Conservation (phyloP, 2,113 vertebrate species). For the Ptyas mucosa region DNA sequence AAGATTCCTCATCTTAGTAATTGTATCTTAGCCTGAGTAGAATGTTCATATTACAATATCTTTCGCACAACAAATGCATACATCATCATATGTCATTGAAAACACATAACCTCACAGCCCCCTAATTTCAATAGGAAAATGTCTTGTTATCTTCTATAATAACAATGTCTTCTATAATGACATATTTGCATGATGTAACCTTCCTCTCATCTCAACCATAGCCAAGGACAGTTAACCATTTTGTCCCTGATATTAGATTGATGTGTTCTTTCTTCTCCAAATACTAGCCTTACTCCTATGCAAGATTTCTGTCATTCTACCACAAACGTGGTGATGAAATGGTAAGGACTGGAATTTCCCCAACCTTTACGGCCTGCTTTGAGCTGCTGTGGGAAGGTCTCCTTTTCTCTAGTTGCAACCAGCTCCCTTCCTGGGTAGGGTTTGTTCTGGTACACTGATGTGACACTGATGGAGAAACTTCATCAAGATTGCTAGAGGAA, state of each 20-base stretch:
- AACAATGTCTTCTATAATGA: neutral
- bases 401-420: neutral
- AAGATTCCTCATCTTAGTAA: neutral
- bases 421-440: neutral
- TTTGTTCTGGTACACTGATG: neutral
- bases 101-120: neutral
- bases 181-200: neutral
- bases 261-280: neutral
- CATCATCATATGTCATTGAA: neutral
- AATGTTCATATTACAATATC: neutral
- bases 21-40: neutral
- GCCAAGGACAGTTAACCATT: neutral
- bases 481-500: neutral
- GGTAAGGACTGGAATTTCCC: neutral
- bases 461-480: neutral
- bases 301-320: neutral
- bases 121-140: neutral
- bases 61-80: neutral
- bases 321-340: neutral
- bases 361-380: neutral
- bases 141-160: neutral
- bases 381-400: neutral
- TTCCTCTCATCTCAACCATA: neutral
- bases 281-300: neutral
- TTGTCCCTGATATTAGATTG: neutral